Base-by-base conservation (phyloP, 2,797 vertebrate genomes). In the Microctenopoma steveboyesi region DNA sequence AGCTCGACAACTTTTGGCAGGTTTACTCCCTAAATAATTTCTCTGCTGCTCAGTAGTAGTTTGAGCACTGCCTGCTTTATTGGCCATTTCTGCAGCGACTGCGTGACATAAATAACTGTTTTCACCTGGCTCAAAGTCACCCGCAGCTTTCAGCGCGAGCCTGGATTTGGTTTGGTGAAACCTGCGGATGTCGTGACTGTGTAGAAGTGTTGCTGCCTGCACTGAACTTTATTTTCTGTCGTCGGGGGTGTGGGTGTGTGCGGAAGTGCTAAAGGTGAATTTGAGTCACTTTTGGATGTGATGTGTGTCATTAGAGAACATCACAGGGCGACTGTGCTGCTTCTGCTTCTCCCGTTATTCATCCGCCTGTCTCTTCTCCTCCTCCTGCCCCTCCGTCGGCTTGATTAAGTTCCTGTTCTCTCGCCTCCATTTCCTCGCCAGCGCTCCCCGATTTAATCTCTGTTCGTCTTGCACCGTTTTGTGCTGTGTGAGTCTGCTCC, bases 301-400 rank as follows among this genome's bases (percentile, higher is more conserved):
- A 64, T 52, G 59, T 40, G 52, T 77, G 81, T 83, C 61, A 76
- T 86, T 76, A 81, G 40, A 58, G 62, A 61, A 51, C 46, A 56
- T 81, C 74, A 54, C 7, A 60, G 56, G 22, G 13, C 2, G 10
- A 52, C 7, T 15, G 46, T 62, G 30, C 52, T 43, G 1, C 25
- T 22, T 55, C 8, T 16, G 25, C 61, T 74, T 35, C 1, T 28
- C 45, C 35, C 1, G 2, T 25, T 69, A 1, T 78, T 37, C 59
- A 10, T 64, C 65, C 47, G 11, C 10, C 25, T 52, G 1, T 71
- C 53, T 68, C 46, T 53, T 6, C 35, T n/a, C 48, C 18, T 30
- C 27, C 49, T 48, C 37, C 43, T 40, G n/a, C 35, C 49, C 55
- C 49, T 50, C 51, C 4, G 6, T 63, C 13, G 48, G 54, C 53